Evolutionary conservation across 2,888 invertebrate species (phyloP).

Genomic region (Mylabris sibirica): DNA sequence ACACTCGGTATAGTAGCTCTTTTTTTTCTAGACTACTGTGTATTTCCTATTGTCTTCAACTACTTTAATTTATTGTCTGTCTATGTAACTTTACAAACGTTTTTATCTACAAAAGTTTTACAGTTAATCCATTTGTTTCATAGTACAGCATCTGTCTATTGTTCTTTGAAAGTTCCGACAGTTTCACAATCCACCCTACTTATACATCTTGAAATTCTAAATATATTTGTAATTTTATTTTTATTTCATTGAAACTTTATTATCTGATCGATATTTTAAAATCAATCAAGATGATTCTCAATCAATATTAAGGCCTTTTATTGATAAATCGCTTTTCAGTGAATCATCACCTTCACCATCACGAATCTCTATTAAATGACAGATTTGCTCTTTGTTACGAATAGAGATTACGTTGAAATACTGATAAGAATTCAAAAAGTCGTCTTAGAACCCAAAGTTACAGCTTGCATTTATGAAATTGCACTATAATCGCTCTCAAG

Average conservation of each 20-base stretch:
- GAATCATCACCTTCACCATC: too few species aligned
- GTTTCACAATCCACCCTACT: background rate
- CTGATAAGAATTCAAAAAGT: too few species aligned
- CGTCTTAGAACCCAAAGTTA: too few species aligned
- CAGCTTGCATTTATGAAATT: background rate
- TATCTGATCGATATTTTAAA: background rate
- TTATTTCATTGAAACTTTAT: too few species aligned
- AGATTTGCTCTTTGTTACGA: too few species aligned
- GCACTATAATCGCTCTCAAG: background rate
- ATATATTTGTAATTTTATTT: background rate
- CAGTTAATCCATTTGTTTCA: background rate
- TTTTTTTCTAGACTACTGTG: background rate
- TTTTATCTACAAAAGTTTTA: background rate
- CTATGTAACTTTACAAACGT: background rate
- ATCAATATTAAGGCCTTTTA: too few species aligned
- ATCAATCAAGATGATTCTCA: too few species aligned
- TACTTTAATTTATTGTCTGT: background rate
- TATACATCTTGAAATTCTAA: background rate
- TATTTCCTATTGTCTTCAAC: background rate
- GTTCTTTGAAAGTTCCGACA: background rate
- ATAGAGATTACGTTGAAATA: too few species aligned
- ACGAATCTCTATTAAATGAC: too few species aligned
- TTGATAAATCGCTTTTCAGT: too few species aligned
- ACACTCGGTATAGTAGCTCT: background rate
- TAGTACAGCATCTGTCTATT: background rate